Conservation (phyloP, 2,113 vertebrate genomes). For the Otocyon megalotis region DNA sequence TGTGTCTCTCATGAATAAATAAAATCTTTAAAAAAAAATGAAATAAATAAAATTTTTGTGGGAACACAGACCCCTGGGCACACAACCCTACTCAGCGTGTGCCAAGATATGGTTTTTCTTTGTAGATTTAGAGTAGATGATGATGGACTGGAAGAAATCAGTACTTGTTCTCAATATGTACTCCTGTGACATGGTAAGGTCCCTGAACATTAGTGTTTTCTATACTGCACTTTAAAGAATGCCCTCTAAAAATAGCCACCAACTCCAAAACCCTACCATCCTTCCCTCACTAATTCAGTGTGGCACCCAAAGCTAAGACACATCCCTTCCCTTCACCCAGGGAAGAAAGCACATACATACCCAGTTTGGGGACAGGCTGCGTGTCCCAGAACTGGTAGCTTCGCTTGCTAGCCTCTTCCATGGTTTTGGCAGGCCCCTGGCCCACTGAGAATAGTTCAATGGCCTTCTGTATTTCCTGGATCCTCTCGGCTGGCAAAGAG, state of each 20-base stretch:
- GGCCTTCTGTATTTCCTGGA: conserved; percentile 99
- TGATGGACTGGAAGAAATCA: neutral
- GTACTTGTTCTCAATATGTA: neutral
- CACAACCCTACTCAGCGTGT: neutral
- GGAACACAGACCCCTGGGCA: neutral
- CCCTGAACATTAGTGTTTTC: conserved; percentile 4
- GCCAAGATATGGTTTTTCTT: neutral
- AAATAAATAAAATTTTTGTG: neutral
- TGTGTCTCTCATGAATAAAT: too few relatives aligned
- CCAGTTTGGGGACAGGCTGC: conserved; percentile 97
- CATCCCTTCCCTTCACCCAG: too few relatives aligned
- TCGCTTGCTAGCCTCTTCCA: conserved; percentile 98
- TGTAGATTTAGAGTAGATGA: neutral
- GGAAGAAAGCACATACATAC: conserved; percentile 83
- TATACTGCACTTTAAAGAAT: neutral
- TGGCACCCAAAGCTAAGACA: neutral
- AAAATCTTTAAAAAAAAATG: too few relatives aligned
- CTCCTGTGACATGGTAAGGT: neutral
- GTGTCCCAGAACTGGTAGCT: conserved; percentile 99
- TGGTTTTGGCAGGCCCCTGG: conserved; percentile 98
- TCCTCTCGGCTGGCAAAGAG: conserved; percentile 96
- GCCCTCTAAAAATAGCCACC: neutral
- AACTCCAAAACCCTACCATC: neutral
- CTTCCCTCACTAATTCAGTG: neutral
- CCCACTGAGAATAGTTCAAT: conserved; percentile 98